Base-by-base conservation (phyloP, 2,888 invertebrate species). In the Hydrotaea cyrtoneurina region DNA sequence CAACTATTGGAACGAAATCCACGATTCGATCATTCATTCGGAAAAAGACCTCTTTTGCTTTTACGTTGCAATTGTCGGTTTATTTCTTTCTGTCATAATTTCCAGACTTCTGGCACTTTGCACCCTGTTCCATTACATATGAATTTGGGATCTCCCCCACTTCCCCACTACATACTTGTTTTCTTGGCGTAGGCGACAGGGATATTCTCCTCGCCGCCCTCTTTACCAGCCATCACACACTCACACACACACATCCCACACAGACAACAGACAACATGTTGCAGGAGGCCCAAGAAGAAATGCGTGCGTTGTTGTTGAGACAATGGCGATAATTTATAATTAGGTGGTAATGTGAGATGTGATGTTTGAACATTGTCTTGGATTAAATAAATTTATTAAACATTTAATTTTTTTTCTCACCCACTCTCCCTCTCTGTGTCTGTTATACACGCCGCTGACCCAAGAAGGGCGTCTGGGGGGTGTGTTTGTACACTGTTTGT, bases 371-470 rank as follows among this genome's bases (percentile, higher is more conserved):
- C 69, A 69, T 23, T 69, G 13, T 21, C 69, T 69, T 69, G 69
- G 69, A 69, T 69, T 69, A 69, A 69, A 69, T 69, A 69, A 69
- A 69, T 69, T 69, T 69, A 69, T 69, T 69, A 69, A 69, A 69
- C 46, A 46, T 46, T 23, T 46, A 46, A 23, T 69, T 21, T n/a
- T 31, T 62, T n/a, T n/a, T n/a, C n/a, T 31, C 31, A 7, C 31
- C 7, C 7, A 7, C 31, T 31, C 7, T 31, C 23, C 46, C 31
- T 23, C 23, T n/a, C n/a, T 17, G 1, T 57, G 59, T 26, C 26
- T 39, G 43, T 66, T n/a, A n/a, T n/a, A n/a, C n/a, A n/a, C n/a
- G n/a, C n/a, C n/a, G n/a, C n/a, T n/a, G n/a, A n/a, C n/a, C n/a
- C n/a, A n/a, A n/a, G 64, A n/a, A 11, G 36, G n/a, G 17, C 15